phyloP scores from a whole-genome alignment of 2,888 invertebrate species.

The Timema podura region DNA sequence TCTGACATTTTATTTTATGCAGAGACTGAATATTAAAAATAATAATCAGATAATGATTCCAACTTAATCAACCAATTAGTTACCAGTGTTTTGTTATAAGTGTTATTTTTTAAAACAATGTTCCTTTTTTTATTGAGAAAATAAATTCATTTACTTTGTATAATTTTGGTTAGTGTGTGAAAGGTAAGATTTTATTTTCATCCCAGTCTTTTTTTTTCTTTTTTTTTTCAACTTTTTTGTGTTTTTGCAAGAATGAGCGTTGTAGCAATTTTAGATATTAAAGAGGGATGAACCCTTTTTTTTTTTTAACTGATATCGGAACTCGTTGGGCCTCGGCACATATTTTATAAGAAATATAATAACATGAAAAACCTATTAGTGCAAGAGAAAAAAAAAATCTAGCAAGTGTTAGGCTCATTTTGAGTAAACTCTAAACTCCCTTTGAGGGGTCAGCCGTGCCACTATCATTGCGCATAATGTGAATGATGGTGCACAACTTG shows the following conservation, averaged over 20 bases:
- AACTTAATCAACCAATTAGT: constrained; percentile 25
- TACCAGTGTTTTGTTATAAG: constrained; percentile 29
- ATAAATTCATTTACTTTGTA: constrained; percentile 17
- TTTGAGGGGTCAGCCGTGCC: too few relatives aligned
- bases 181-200: constrained; percentile 19
- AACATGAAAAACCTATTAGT: constrained; percentile 7
- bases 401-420: too few relatives aligned
- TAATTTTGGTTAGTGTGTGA: constrained; percentile 21
- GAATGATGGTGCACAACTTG: too few relatives aligned
- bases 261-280: constrained; percentile 14
- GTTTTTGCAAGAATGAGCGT: constrained; percentile 13
- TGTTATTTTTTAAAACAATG: constrained; percentile 27
- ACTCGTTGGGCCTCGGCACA: constrained; percentile 1
- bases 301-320: neutral
- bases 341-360: constrained; percentile 15
- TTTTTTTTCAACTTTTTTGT: constrained; percentile 11
- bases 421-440: too few relatives aligned
- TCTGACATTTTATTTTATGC: constrained; percentile 19
- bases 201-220: constrained; percentile 16
- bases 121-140: constrained; percentile 27
- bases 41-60: constrained; percentile 15
- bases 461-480: too few relatives aligned
- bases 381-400: constrained; percentile 17
- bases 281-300: constrained; percentile 30
- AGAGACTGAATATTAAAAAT: constrained; percentile 12